phyloP scores from a whole-genome alignment of 2,888 invertebrate species.

The Camponotus fellah region DNA sequence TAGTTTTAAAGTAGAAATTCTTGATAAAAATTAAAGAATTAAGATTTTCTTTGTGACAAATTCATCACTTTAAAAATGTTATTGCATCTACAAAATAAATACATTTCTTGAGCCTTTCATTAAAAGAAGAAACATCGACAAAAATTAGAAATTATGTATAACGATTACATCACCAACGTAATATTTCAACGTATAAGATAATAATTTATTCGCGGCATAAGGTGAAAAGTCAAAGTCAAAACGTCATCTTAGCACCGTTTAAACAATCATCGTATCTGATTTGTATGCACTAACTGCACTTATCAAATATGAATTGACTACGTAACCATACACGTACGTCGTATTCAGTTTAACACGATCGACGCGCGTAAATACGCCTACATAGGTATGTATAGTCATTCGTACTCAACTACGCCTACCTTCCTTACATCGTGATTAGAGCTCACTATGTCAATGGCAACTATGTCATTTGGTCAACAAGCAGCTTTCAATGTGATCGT shows the following conservation, averaged over 20 bases:
- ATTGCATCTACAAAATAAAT: background rate
- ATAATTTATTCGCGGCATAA: background rate
- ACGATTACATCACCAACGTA: background rate
- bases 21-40: background rate
- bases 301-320: constrained; percentile 49
- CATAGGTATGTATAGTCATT: constrained; percentile 4
- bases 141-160: background rate
- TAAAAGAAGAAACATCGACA: background rate
- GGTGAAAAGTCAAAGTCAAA: background rate
- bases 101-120: background rate
- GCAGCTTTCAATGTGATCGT: background rate
- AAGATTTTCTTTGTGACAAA: background rate
- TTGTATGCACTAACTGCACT: constrained; percentile 28
- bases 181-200: background rate
- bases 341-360: constrained; percentile 31
- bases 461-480: no score
- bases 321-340: constrained; percentile 3
- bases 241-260: constrained; percentile 22
- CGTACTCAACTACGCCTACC: constrained; percentile 21
- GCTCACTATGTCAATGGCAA: constrained; percentile 45
- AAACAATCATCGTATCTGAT: constrained; percentile 13
- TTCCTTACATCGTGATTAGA: constrained; percentile 34
- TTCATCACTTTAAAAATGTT: background rate
- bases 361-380: constrained; percentile 39
- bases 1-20: no score